Conservation (phyloP, 2,888 invertebrate genomes). For the Cosmia pyralina region DNA sequence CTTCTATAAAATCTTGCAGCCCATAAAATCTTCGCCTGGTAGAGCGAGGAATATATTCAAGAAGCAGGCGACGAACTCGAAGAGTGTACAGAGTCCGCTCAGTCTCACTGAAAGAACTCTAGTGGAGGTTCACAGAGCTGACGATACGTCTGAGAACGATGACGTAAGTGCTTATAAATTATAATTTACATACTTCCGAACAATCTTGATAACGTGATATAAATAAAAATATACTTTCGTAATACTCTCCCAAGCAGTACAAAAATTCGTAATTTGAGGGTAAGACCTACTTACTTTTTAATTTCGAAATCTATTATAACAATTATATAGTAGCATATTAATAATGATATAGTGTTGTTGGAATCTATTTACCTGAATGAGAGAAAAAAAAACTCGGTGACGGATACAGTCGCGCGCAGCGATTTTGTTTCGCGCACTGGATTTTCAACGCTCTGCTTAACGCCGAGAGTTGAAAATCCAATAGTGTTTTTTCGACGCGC, state of each 20-base stretch:
- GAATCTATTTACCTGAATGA: too few species aligned
- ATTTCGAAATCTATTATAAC: background rate
- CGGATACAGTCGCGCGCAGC: background rate
- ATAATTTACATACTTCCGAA: background rate
- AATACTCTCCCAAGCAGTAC: background rate
- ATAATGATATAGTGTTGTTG: background rate
- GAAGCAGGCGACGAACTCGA: slow-evolving; percentile 81
- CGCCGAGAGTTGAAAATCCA: too few species aligned
- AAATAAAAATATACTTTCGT: background rate
- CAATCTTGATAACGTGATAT: background rate
- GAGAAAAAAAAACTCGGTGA: background rate
- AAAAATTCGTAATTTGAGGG: background rate
- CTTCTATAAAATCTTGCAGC: slow-evolving; percentile 68
- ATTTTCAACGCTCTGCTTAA: too few species aligned
- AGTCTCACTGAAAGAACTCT: slow-evolving; percentile 83
- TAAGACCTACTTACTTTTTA: background rate
- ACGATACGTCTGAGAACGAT: slow-evolving; percentile 74
- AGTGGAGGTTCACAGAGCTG: slow-evolving; percentile 77
- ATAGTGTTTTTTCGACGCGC: too few species aligned
- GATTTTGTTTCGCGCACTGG: background rate
- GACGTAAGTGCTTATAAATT: slow-evolving; percentile 78
- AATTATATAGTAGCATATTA: background rate
- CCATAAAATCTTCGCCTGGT: slow-evolving; percentile 84
- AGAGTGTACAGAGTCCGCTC: slow-evolving; percentile 80
- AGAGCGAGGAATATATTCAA: slow-evolving; percentile 88